Base-by-base conservation (phyloP, 2,113 vertebrate species). In the Elaphurus davidianus region DNA sequence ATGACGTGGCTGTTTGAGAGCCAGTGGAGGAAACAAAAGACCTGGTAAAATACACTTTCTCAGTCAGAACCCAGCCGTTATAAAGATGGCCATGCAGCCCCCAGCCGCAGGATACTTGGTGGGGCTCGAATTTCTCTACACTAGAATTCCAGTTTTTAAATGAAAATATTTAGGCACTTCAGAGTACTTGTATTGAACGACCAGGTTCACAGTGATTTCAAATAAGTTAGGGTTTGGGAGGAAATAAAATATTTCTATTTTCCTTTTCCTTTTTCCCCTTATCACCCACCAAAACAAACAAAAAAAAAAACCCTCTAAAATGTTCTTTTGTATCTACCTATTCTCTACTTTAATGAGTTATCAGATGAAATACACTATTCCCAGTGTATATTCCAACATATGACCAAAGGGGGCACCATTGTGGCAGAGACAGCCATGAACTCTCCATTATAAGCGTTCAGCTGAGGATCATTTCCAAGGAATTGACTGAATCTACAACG, bases 141-240 rank as follows among this genome's bases (percentile, higher is more conserved):
- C 28, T 78, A 83, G 97, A 96, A 83, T 97, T 98, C 94, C 2
- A 43, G 0, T 94, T 98, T 97, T 97, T 91, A 93, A 98, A 84
- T 98, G 98, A 98, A 99, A 98, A 98, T 88, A 86, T 89, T 84
- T 97, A 96, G 91, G 87, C 81, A 78, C 59, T 95, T 98, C 95
- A 98, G 87, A 96, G 78, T 64, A 57, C 95, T 98, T 98, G 97
- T 98, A 97, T 98, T 94, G 92, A 98, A 98, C 79, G 43, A 81
- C n/a, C 82, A 92, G 93, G 97, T 98, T 92, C 95, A 91, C 21
- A 13, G 93, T 84, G 87, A 98, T 98, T 97, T 98, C 54, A 98
- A 95, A 33, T 87, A 76, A 25, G 21, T 23, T 50, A 50, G 1
- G 14, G 45, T 81, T 91, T 86, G 76, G 8, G 27, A 89, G 40